Percentiles rank a stretch among this genome's conserved stretches.
phyloP scores from a whole-genome alignment of 2,888 invertebrate genomes.

The Anarsia innoxiella region DNA sequence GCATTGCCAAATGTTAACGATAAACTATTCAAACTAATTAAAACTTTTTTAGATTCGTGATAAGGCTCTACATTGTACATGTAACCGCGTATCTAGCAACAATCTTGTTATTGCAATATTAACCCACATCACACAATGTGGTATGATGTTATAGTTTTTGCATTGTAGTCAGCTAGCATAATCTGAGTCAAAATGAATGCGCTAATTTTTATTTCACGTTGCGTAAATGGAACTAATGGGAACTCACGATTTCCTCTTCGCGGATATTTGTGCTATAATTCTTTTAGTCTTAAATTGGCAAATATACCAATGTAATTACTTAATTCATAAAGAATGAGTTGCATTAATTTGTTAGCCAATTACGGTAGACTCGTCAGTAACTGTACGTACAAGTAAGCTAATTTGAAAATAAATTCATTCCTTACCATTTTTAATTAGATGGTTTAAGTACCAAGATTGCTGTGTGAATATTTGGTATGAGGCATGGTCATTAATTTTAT shows the following conservation, averaged over 20 bases:
- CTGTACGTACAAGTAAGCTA: too few relatives aligned
- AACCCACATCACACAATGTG: not conserved
- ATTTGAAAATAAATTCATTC: too few relatives aligned
- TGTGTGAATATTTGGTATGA: too few relatives aligned
- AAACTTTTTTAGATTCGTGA: not conserved
- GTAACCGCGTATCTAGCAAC: not conserved
- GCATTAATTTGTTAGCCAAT: too few relatives aligned
- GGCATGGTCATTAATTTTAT: too few relatives aligned
- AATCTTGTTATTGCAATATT: not conserved
- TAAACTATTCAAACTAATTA: not conserved
- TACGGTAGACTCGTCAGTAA: too few relatives aligned
- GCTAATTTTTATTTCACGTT: not conserved
- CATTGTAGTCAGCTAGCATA: conserved; percentile 9
- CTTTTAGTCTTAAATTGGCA: too few relatives aligned
- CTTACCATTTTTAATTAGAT: too few relatives aligned
- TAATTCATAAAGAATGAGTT: too few relatives aligned
- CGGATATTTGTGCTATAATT: too few relatives aligned
- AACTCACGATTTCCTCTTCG: not conserved
- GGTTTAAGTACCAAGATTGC: too few relatives aligned
- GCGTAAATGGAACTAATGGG: not conserved
- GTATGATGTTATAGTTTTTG: not conserved
- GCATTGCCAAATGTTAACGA: not conserved
- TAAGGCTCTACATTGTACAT: not conserved
- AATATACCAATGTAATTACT: too few relatives aligned
- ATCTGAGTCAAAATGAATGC: not conserved